Evolutionary conservation across 23 tunicate species (phyloP).

Genomic region (Aplidium turbinatum): DNA sequence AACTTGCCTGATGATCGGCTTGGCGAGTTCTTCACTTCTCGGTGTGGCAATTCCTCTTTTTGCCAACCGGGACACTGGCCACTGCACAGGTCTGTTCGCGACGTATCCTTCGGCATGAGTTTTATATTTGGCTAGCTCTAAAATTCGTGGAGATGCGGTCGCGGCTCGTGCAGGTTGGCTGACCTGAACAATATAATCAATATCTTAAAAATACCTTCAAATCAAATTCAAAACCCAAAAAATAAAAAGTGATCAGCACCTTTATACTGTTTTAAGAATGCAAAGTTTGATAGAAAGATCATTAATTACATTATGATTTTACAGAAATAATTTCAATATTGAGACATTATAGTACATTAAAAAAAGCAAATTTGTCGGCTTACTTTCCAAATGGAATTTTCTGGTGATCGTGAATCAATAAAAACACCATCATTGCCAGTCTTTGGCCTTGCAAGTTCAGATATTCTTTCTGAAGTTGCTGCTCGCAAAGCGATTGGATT

Average conservation of each 20-base stretch:
- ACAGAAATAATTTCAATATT: no score
- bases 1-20: constrained; percentile 71
- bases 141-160: constrained; percentile 54
- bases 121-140: constrained; percentile 75
- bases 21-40: constrained; percentile 60
- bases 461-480: constrained; percentile 46
- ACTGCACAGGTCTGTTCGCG: constrained; percentile 77
- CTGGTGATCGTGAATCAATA: constrained; percentile 84
- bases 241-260: no score
- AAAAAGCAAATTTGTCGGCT: neutral
- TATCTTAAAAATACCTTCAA: neutral
- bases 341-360: no score
- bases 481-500: constrained; percentile 56
- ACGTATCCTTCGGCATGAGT: constrained; percentile 76
- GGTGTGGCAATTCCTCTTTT: constrained; percentile 73
- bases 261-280: no score
- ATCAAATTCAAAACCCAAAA: neutral
- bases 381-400: constrained; percentile 73
- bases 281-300: no score
- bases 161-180: constrained; percentile 61
- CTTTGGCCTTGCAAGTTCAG: constrained; percentile 78
- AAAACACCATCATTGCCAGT: constrained; percentile 59
- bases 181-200: constrained; percentile 27
- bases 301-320: no score
- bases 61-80: constrained; percentile 83